Base-by-base conservation (phyloP, 1,140 invertebrate genomes). In the Subanguina moxae region DNA sequence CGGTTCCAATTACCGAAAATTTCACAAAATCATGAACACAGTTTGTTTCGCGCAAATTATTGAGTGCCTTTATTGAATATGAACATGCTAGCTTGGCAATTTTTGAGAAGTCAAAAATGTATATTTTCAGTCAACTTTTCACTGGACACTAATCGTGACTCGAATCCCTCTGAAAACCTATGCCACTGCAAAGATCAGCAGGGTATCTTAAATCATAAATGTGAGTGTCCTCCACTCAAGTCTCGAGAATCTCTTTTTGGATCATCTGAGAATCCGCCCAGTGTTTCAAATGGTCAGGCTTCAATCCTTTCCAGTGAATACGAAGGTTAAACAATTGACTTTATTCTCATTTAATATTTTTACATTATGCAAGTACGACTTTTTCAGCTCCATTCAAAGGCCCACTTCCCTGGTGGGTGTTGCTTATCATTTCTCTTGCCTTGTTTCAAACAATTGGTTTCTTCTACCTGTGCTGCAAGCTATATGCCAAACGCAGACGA, bases 401-500 rank as follows among this genome's bases (percentile, higher is more conserved):
- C 15, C 48, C 38, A 1, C 21, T 67, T 1, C 67, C 67, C 43
- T 69, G 67, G 67, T 69, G 67, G 67, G 69, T 73, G 17, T 56
- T 71, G 23, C n/a, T 69, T 17, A 69, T 69, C 25, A 32, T 69
- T 42, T 71, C 28, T 28, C 23, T 71, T n/a, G 67, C 67, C n/a
- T 0, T 69, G n/a, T 15, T 59, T 11, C 67, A 69, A 61, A 69
- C 67, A 27, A 1, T 69, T 0, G 68, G 45, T 1, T 58, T 69
- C 28, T 48, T 69, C 11, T 69, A 71, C 67, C n/a, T 69, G 21
- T 69, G 67, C 25, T 69, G 67, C 28, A 13, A 38, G 21, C 68
- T 69, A 23, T 71, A 62, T 58, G 13, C 71, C 8, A 48, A 45
- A 19, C 66, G 66, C n/a, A 21, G 21, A 23, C n/a, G 65, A 11